Evolutionary conservation across 2,888 invertebrate species (phyloP), one percentile per base, ranked within the genome.

Genomic region (Noctua comes): DNA sequence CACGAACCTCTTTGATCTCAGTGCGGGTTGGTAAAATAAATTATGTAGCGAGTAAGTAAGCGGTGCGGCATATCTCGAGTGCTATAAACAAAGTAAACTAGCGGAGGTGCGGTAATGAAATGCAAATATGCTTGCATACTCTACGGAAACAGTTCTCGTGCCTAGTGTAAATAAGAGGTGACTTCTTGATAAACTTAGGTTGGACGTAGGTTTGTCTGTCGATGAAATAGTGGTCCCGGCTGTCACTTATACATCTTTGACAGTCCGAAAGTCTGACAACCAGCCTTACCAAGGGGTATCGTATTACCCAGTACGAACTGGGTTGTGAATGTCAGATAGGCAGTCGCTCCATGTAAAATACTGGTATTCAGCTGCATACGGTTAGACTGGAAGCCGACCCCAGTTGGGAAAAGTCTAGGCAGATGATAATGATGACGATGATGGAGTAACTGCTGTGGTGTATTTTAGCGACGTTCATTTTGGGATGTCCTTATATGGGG

Each of bases 81-180:
- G 79, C 74, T 77, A 82, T 88, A 88, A 88, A 88, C 88, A 88
- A 88, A 83, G 84, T 79, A 84, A 88, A 87, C 82, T 86, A 89
- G 90, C 88, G 88, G 88, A 86, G 90, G 89, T 90, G 87, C 87
- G 88, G 91, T 94, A 94, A 95, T 95, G 93, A 93, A 94, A 95
- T 94, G 94, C 93, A 95, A 94, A 94, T 93, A 93, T 91, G 88
- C 88, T 90, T 90, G 93, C 92, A 93, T 92, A 92, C 89, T 82
- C 86, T 77, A 87, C 86, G 89, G 88, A 91, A 92, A 91, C 91
- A 91, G 91, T 93, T 92, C 91, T 89, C 86, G 88, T 86, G 82
- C 87, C 86, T 84, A 86, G 84, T 88, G 88, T 89, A 92, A 92
- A 93, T 91, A 93, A 90, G 89, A 89, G 87, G 90, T 86, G 91